phyloP scores from a whole-genome alignment of 2,113 vertebrate species.

The Peromyscus maniculatus region DNA sequence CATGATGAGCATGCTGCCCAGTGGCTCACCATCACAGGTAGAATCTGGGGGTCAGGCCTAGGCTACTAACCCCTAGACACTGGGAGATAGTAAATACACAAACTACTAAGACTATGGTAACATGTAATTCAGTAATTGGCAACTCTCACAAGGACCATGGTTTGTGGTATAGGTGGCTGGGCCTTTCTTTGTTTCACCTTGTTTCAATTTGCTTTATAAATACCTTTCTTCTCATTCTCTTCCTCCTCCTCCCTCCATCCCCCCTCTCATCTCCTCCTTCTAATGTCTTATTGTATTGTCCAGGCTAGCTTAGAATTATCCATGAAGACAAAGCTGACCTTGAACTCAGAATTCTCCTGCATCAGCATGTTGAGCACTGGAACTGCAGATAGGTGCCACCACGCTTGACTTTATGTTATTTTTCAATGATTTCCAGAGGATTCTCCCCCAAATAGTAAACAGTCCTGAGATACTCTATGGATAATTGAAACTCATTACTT shows the following conservation, averaged over 20 bases:
- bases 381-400: not conserved
- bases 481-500: not conserved
- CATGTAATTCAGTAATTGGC: not conserved
- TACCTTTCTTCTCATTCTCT: not conserved
- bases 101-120: not conserved
- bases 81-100: not conserved
- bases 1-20: not conserved
- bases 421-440: slow-evolving; percentile 18
- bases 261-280: not conserved
- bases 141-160: not conserved
- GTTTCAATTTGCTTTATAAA: not conserved
- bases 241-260: not conserved
- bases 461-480: not conserved
- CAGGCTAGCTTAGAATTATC: not conserved
- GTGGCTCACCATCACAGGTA: not conserved
- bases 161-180: no score
- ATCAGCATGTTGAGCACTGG: not conserved
- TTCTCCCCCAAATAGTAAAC: not conserved
- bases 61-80: not conserved
- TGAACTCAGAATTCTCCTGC: not conserved
- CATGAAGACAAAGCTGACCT: not conserved
- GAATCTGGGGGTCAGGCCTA: not conserved
- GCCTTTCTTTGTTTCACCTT: not conserved
- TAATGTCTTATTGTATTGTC: not conserved
- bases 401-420: not conserved